These are phyloP conservation scores for Phalacrocorax carbo DNA, from an alignment of 2,113 vertebrate genomes.

Conservation along the genomic window DNA sequence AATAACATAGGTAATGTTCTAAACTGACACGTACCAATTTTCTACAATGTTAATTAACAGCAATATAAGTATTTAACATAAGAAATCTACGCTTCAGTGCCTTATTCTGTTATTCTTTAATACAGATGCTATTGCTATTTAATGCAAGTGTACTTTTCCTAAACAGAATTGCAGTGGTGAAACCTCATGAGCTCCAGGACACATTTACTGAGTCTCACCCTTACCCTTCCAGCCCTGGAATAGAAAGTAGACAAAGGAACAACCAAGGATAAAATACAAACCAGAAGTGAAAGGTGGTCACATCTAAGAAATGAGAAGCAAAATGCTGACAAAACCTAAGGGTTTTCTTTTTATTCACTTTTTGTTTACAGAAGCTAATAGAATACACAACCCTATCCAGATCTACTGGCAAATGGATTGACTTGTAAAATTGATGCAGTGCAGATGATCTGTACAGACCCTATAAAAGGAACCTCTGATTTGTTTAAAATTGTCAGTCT, in stretches of 20 bases:
- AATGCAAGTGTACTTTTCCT: background rate
- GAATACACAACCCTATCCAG: background rate
- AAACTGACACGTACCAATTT: background rate
- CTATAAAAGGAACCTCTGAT: background rate
- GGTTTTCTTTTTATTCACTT: background rate
- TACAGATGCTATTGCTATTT: background rate
- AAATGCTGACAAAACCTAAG: background rate
- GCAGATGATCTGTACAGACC: background rate
- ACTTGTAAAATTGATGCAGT: background rate
- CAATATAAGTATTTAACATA: background rate
- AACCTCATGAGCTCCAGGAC: background rate
- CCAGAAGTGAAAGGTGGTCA: background rate
- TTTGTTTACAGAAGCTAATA: background rate
- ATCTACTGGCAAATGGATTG: background rate
- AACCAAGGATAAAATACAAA: background rate
- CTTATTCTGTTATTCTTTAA: background rate
- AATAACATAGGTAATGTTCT: background rate
- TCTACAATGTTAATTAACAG: background rate
- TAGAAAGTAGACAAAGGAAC: background rate
- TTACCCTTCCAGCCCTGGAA: background rate
- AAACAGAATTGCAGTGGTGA: background rate
- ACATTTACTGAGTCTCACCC: background rate
- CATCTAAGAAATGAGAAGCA: background rate
- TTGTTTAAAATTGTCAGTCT: background rate
- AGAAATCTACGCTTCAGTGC: background rate